Base-by-base conservation (phyloP, 2,888 invertebrate species). In the Ganaspis brasiliensis region DNA sequence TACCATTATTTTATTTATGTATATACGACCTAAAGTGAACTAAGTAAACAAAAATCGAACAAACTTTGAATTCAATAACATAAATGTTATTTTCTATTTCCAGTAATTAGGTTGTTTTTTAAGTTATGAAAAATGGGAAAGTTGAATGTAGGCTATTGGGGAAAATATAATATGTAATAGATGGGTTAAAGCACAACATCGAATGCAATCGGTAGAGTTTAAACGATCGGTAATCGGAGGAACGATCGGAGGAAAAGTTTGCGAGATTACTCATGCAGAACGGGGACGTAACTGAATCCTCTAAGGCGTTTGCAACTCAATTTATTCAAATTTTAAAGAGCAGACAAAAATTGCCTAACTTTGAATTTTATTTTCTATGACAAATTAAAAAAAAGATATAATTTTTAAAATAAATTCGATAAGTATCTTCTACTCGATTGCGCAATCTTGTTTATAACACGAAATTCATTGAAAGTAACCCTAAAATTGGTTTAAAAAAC, bases 161-260 rank as follows among this genome's bases (percentile, higher is more conserved):
- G 26, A 26, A 57, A 55, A 21, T 55, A 55, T 21, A 19, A 21
- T 55, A 21, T 21, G 21, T 19, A 55, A 55, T 16, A 16, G 21
- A 55, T 10, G 14, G 45, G 45, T 5, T 45, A 8, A 37, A 9
- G 37, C 37, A 14, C 45, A 45, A 14, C 45, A 45, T 45, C 45
- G 45, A 45, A 10, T 45, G 45, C 45, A 45, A 45, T 45, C 45
- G 45, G 14, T 14, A 45, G 45, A 19, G 55, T 16, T 55, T 55
- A 55, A 55, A 19, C 21, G 55, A 55, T 55, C 55, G 8, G 55
- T 55, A 55, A 55, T 55, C 55, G 10, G 16, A 19, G 55, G 21
- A 21, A 55, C 19, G 19, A 55, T 55, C 55, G 10, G 16, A 19
- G 55, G 21, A 21, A 55, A 21, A 55, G 55, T 55, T 55, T 16